A percentile compares a stretch with the other conserved stretches of the same genome.
phyloP scores from a whole-genome alignment of 2,888 invertebrate genomes.

The Oxycera nigricornis region DNA sequence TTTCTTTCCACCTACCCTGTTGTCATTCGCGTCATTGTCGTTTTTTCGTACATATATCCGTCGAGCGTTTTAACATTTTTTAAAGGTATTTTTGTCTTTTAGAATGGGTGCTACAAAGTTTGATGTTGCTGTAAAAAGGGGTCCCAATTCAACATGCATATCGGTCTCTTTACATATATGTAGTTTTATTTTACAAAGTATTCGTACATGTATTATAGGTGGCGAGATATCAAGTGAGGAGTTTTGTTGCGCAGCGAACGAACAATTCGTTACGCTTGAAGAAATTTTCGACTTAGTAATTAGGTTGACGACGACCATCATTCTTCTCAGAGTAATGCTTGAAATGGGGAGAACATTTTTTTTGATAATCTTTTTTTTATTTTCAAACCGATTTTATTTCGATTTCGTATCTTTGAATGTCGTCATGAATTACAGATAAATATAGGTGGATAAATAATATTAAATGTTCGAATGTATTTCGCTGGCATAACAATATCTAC shows the following conservation, averaged over 20 bases:
- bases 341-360: too few relatives aligned
- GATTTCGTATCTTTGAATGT: too few relatives aligned
- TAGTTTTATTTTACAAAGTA: background rate
- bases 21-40: background rate
- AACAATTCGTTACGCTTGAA: constrained; percentile 47
- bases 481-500: too few relatives aligned
- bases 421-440: too few relatives aligned
- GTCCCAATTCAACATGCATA: too few relatives aligned
- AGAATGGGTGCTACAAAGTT: constrained; percentile 14
- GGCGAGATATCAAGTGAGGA: constrained; percentile 8
- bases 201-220: background rate
- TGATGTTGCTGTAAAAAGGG: background rate
- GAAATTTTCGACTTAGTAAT: constrained; percentile 48
- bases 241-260: constrained; percentile 38
- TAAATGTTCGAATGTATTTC: too few relatives aligned
- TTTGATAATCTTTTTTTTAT: too few relatives aligned
- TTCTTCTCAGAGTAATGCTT: too few relatives aligned
- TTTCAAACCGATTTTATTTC: too few relatives aligned
- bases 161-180: background rate
- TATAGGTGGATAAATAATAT: too few relatives aligned
- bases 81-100: background rate
- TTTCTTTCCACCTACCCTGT: constrained; percentile 19
- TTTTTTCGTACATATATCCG: background rate
- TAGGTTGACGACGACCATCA: constrained; percentile 43
- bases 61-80: background rate